A percentile compares a stretch with the other conserved stretches of the same genome.
These are phyloP conservation scores for Neoitamus cyanurus DNA, from an alignment of 2,888 invertebrate species.

Conservation along the genomic window DNA sequence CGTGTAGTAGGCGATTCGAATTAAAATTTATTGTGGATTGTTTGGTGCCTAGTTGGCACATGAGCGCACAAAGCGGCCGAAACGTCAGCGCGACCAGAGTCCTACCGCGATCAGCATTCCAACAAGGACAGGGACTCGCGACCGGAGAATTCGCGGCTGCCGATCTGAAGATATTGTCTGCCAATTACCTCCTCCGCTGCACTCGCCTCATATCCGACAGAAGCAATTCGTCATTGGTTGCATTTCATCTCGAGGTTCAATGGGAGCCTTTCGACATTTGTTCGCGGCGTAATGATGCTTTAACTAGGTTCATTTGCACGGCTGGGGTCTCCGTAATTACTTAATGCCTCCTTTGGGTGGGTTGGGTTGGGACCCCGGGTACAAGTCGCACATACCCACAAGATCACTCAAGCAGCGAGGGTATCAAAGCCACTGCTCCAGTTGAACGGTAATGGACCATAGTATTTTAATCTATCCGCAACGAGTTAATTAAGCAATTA, in stretches of 20 bases:
- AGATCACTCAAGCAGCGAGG: background rate
- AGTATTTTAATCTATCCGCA: conserved; percentile 35
- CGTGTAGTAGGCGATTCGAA: conserved; percentile 43
- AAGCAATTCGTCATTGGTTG: conserved; percentile 36
- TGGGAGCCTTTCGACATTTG: conserved; percentile 21
- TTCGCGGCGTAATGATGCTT: conserved; percentile 24
- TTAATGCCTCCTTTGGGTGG: background rate
- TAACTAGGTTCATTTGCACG: conserved; percentile 20
- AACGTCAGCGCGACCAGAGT: conserved; percentile 9
- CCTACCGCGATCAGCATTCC: conserved; percentile 23
- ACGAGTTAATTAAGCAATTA: conserved; percentile 44
- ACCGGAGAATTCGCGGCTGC: conserved; percentile 25
- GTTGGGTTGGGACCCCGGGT: background rate
- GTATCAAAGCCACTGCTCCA: conserved; percentile 4
- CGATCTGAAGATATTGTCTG: conserved; percentile 30
- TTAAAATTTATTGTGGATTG: conserved; percentile 44
- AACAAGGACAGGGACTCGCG: conserved; percentile 10
- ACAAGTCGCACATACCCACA: background rate
- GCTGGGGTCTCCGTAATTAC: background rate
- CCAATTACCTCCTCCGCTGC: conserved; percentile 44
- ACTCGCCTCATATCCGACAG: conserved; percentile 33
- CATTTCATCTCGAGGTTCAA: conserved; percentile 23
- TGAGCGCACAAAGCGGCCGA: conserved; percentile 34
- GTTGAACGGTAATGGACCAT: conserved; percentile 43
- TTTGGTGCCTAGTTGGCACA: conserved; percentile 42